phyloP scores from a whole-genome alignment of 2,797 vertebrate species.

The Halcyon badia region DNA sequence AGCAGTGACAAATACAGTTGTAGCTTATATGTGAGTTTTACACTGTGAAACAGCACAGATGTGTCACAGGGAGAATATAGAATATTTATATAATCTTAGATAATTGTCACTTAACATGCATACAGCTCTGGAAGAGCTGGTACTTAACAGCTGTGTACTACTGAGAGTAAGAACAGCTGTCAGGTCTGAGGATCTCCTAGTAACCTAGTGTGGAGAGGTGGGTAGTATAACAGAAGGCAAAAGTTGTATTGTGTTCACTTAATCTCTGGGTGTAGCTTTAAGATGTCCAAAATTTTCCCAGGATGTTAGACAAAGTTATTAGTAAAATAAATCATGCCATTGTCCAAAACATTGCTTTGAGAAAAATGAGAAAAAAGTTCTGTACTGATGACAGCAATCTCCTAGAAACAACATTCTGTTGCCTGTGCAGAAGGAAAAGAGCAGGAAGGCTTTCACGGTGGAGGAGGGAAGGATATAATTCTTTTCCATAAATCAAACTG shows the following conservation, averaged over 20 bases:
- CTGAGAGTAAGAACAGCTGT: background rate
- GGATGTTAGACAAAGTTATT: background rate
- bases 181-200: background rate
- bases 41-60: background rate
- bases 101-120: background rate
- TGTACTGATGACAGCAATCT: background rate
- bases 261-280: background rate
- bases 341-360: background rate
- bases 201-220: background rate
- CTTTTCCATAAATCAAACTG: background rate
- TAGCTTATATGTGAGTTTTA: background rate
- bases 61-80: background rate
- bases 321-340: background rate
- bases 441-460: accelerated
- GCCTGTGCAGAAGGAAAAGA: background rate
- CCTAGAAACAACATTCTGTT: background rate
- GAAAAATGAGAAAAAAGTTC: background rate
- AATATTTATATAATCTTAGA: background rate
- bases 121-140: background rate
- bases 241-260: background rate
- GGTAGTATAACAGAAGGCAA: background rate
- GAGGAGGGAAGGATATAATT: background rate
- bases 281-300: background rate
- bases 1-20: background rate
- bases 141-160: background rate